phyloP scores from a whole-genome alignment of 2,797 vertebrate genomes.

The Octomys mimax region DNA sequence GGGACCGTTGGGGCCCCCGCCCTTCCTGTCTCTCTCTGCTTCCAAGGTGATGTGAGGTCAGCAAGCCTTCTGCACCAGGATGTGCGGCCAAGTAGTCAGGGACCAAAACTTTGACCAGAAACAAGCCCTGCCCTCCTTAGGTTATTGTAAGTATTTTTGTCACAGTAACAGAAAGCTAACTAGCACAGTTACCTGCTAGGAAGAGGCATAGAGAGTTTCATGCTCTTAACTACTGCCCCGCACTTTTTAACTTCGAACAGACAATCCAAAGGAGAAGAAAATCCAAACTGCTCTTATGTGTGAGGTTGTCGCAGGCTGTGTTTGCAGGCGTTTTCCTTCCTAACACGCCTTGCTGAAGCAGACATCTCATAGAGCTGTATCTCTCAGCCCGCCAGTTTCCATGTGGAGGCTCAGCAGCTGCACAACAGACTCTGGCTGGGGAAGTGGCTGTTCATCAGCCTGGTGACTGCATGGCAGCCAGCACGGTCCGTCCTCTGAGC shows the following conservation, averaged over 20 bases:
- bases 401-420: accelerated
- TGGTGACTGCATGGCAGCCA: too few relatives aligned
- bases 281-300: neutral
- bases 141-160: neutral
- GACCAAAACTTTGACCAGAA: neutral
- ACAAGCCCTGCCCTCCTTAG: neutral
- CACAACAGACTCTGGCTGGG: neutral
- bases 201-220: neutral
- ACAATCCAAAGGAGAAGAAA: slow-evolving; percentile 44
- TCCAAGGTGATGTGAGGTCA: neutral
- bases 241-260: neutral
- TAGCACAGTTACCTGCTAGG: neutral
- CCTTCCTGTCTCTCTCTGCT: neutral
- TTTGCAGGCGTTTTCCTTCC: neutral
- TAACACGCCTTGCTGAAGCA: neutral
- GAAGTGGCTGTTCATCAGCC: neutral
- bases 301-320: neutral
- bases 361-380: accelerated
- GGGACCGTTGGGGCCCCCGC: neutral
- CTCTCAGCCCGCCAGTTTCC: neutral
- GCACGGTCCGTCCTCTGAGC: neutral
- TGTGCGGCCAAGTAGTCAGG: neutral
- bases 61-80: neutral
- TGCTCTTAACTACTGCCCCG: neutral
- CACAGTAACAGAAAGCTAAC: neutral